A percentile compares a stretch with the other conserved stretches of the same genome.
phyloP scores from a whole-genome alignment of 2,888 invertebrate genomes.

The Cantharis flavilabris region DNA sequence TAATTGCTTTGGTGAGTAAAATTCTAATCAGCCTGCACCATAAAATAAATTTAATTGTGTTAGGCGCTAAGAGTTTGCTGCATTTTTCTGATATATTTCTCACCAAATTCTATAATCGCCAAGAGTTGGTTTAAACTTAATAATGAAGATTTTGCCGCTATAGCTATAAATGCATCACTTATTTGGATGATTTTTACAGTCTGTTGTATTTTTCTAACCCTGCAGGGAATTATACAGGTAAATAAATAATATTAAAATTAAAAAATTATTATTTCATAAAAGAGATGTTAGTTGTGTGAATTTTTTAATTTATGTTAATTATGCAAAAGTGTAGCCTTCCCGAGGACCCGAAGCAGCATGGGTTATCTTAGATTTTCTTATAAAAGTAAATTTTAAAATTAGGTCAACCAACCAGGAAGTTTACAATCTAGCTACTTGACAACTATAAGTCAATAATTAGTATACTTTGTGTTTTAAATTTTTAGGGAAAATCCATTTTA shows the following conservation, averaged over 20 bases:
- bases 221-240: neutral
- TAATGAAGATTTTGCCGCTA: neutral
- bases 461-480: neutral
- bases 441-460: neutral
- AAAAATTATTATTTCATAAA: no score
- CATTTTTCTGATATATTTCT: neutral
- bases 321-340: neutral
- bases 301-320: no score
- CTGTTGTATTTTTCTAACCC: neutral
- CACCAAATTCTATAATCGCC: neutral
- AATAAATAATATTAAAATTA: neutral
- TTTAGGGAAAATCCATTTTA: neutral
- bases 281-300: no score
- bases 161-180: neutral
- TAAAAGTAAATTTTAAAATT: neutral
- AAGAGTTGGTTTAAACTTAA: neutral
- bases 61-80: neutral
- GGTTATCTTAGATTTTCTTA: neutral
- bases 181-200: neutral
- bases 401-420: neutral
- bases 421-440: neutral
- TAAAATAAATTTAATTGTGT: neutral
- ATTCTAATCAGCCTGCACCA: neutral
- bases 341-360: neutral
- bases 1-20: neutral